Evolutionary conservation across 2,113 vertebrate genomes (phyloP), one percentile per base, ranked within the genome.

Genomic region (Silurus meridionalis): DNA sequence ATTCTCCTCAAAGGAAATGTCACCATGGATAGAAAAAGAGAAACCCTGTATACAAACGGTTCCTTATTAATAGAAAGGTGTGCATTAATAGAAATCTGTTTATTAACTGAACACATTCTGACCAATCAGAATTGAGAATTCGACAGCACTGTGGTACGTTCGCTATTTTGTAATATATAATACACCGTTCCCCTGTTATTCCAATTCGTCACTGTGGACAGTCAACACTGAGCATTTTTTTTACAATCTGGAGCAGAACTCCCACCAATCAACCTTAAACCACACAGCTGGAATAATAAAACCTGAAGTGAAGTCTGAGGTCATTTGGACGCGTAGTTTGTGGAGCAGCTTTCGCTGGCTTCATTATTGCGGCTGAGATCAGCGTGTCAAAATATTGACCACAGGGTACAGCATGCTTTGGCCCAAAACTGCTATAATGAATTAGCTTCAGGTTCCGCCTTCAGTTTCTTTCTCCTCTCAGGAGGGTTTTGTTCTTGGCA

Each of bases 321-420:
- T 71, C 66, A 69, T 72, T n/a, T 58, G 28, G 63, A 61, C 66
- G 21, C 37, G 14, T 71, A 37, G 37, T 7, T 52, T 15, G 19
- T 79, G 28, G 72, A 8, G 14, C 23, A 64, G 87, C 83, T 84
- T 79, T 87, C 11, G 64, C 46, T 78, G 84, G 83, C 79, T 78
- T n/a, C 23, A 21, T 78, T 72, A 37, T 63, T 69, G 61, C 48
- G 17, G 52, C 58, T 58, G 46, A 61, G 69, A 63, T 53, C 53
- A 58, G 46, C 11, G 14, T 87, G 58, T 15, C 66, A 80, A 87
- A 84, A 84, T 66, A 60, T 58, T 72, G 83, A 82, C 83, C 78
- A 57, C 67, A 63, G 82, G 55, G 66, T 86, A 81, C 5, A 4
- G 55, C 66, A 67, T 48, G 66, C 72, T 81, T 48, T 50, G 23